Base-by-base conservation (phyloP, 2,113 vertebrate species). In the Gila orcuttii region DNA sequence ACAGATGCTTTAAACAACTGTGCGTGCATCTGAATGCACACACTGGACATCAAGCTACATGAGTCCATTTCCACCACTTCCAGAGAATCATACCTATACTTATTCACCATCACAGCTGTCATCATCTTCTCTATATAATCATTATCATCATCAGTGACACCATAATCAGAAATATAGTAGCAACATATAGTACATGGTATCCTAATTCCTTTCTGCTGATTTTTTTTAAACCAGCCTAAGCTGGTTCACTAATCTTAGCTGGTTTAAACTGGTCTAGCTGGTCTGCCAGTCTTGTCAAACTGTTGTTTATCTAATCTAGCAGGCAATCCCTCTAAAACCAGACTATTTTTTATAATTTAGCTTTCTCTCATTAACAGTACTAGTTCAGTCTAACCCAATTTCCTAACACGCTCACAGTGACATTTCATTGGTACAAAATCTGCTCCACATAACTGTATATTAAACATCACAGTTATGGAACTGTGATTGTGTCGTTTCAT, bases 1-100 rank as follows among this genome's bases (percentile, higher is more conserved):
- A 88, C 85, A 80, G 87, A 88, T 79, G 73, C 85, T 85, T 84
- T 82, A 83, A 69, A 78, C 74, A 81, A 71, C 64, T 62, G 85
- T 60, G 78, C 57, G 78, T 86, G 85, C 45, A 36, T 80, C 31
- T 64, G 64, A 25, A 60, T 81, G 36, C 45, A 50, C 28, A 71
- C 50, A 19, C 33, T 83, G 66, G 81, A 83, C 81, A 57, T 83
- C 8, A 1, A 73, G 23, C 47, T 59, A 42, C 66, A 25, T 9
- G 11, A 25, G 28, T 83, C 6, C 13, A 73, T 57, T 73, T 39
- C 21, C 8, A 55, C 11, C 31, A 39, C 13, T 69, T 83, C 28
- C 50, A 17, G 47, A 23, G 5, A n/a, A 69, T 55, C 19, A 42
- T 33, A 52, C 12, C 15, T 81, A 83, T 25, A 73, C 47, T 2